Evolutionary conservation across 1,140 invertebrate genomes (phyloP).

Genomic region (Himalopsyche phryganea): DNA sequence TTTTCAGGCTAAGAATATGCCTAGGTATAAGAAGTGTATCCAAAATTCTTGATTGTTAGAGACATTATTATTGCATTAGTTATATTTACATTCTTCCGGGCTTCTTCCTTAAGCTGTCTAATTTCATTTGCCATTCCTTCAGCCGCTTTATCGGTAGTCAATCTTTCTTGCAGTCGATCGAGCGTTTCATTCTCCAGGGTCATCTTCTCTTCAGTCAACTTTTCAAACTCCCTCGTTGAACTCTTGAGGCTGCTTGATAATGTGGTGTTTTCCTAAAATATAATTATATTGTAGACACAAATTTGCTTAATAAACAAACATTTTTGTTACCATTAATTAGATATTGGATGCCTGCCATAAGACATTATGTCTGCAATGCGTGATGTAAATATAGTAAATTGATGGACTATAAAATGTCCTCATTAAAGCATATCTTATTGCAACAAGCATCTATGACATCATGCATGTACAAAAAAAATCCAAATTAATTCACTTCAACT

Average conservation of each 20-base stretch:
- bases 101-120: slow-evolving; percentile 47
- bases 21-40: too few species aligned
- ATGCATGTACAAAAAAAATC: too few species aligned
- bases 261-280: slow-evolving; percentile 46
- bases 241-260: slow-evolving; percentile 44
- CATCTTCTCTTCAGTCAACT: slow-evolving; percentile 52
- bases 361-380: too few species aligned
- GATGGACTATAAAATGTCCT: too few species aligned
- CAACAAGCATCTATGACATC: too few species aligned
- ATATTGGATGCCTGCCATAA: too few species aligned
- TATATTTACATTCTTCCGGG: slow-evolving; percentile 44
- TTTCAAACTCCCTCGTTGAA: slow-evolving; percentile 54
- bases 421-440: too few species aligned
- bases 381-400: too few species aligned
- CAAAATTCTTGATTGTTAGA: background rate
- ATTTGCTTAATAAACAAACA: background rate
- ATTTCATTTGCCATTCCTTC: slow-evolving; percentile 49
- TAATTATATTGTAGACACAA: background rate
- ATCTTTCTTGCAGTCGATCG: slow-evolving; percentile 61
- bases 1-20: too few species aligned
- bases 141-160: slow-evolving; percentile 64
- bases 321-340: too few species aligned
- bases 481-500: too few species aligned
- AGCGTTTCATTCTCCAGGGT: slow-evolving; percentile 62
- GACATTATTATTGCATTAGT: background rate